A percentile compares a stretch with the other conserved stretches of the same genome.
These are phyloP conservation scores for Pogonognathellus flavescens DNA, from an alignment of 1,140 invertebrate genomes.

Conservation along the genomic window DNA sequence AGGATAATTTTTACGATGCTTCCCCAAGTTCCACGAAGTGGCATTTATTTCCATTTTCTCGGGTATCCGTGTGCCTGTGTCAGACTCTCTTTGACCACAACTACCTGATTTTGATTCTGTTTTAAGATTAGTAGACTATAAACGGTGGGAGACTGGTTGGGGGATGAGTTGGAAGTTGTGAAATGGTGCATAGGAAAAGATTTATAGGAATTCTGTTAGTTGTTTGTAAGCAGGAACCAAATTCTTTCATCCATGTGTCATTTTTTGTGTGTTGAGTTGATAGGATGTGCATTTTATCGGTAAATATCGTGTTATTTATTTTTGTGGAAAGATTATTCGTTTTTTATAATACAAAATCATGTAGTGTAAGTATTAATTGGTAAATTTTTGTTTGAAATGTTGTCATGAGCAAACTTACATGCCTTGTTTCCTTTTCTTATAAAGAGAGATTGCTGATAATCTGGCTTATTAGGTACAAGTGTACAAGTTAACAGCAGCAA, in stretches of 20 bases:
- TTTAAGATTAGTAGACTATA: background rate
- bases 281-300: too few species aligned
- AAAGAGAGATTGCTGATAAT: conserved; percentile 11
- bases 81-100: background rate
- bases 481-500: background rate
- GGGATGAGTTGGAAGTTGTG: too few species aligned
- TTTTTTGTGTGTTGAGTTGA: too few species aligned
- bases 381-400: background rate
- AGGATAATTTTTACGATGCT: background rate
- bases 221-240: too few species aligned
- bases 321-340: too few species aligned
- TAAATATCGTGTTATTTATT: too few species aligned
- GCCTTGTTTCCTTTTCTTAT: background rate
- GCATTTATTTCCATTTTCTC: conserved; percentile 9
- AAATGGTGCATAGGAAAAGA: too few species aligned
- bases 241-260: too few species aligned
- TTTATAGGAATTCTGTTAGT: too few species aligned
- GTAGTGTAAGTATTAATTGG: too few species aligned
- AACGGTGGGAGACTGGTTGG: too few species aligned
- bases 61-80: background rate
- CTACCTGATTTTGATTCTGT: background rate
- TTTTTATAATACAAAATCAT: too few species aligned
- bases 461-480: conserved; percentile 13
- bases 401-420: background rate
- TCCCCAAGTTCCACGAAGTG: background rate